Conservation (phyloP, 1,140 invertebrate genomes). For the Drosophila simulans region DNA sequence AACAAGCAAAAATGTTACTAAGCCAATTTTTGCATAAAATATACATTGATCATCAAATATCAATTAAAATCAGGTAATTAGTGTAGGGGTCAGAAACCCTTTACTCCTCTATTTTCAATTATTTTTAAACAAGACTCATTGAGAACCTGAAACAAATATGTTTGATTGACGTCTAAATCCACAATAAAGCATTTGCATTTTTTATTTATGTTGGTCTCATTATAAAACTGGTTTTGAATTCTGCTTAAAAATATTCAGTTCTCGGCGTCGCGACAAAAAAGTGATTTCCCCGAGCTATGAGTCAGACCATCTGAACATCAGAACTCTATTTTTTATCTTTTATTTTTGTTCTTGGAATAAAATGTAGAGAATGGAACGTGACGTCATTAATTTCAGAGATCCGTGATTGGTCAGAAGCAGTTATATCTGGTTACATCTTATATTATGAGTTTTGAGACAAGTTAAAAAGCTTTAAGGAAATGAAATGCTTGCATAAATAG, state of each 20-base stretch:
- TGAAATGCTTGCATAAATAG: neutral
- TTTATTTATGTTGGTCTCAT: conserved; percentile 14
- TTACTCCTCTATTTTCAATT: no score
- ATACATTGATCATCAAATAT: neutral
- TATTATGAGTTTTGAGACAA: neutral
- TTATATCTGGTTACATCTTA: conserved; percentile 16
- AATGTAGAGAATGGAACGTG: conserved; percentile 30
- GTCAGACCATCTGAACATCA: conserved; percentile 11
- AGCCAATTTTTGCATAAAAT: neutral
- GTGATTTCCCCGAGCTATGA: conserved; percentile 23
- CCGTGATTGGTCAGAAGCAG: conserved; percentile 20
- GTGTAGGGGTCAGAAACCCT: no score
- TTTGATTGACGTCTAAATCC: conserved; percentile 9
- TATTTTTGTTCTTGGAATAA: conserved; percentile 10
- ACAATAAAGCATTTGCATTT: conserved; percentile 31
- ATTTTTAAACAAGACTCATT: neutral
- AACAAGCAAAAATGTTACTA: no score
- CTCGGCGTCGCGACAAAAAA: conserved; percentile 17
- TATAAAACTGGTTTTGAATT: conserved; percentile 33
- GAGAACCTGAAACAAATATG: neutral
- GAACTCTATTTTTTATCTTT: conserved; percentile 9
- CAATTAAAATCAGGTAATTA: neutral
- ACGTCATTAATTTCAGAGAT: conserved; percentile 32
- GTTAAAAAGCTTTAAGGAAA: neutral
- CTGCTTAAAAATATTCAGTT: conserved; percentile 22